A percentile compares a stretch with the other conserved stretches of the same genome.
phyloP scores from a whole-genome alignment of 2,888 invertebrate genomes.

The Girardia tigrina region DNA sequence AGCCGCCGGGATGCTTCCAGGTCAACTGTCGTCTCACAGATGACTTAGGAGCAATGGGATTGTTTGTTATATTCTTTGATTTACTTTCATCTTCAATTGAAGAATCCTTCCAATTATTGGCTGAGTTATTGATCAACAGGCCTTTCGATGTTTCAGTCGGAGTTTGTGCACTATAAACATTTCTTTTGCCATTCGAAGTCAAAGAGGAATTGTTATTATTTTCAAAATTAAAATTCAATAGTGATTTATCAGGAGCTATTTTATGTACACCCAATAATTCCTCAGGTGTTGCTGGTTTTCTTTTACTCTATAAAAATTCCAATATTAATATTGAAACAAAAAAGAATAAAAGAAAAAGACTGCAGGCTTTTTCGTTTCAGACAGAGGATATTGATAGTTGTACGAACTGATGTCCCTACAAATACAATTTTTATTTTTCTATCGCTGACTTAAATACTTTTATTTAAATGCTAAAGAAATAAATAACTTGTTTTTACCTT shows the following conservation, averaged over 20 bases:
- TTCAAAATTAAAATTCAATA: neutral
- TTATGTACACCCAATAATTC: conserved; percentile 57
- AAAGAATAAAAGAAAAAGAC: too few species aligned
- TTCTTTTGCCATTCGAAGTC: neutral
- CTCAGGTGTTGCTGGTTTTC: conserved; percentile 53
- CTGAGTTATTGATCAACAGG: neutral
- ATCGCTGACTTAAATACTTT: too few species aligned
- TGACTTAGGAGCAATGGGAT: neutral
- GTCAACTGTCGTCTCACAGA: neutral
- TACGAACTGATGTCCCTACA: too few species aligned
- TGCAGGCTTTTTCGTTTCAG: too few species aligned
- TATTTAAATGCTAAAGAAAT: too few species aligned
- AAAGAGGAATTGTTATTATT: neutral
- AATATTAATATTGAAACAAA: too few species aligned
- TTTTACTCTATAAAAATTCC: conserved; percentile 41
- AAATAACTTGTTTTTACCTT: too few species aligned
- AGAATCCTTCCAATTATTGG: neutral
- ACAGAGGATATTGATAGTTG: too few species aligned
- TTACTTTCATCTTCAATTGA: neutral
- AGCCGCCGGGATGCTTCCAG: conserved; percentile 30
- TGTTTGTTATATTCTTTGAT: neutral
- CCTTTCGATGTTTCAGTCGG: neutral
- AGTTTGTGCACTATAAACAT: neutral
- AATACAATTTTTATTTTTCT: too few species aligned
- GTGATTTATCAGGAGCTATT: neutral